Base-by-base conservation (phyloP, 2,888 invertebrate genomes). In the Polyploca ridens region DNA sequence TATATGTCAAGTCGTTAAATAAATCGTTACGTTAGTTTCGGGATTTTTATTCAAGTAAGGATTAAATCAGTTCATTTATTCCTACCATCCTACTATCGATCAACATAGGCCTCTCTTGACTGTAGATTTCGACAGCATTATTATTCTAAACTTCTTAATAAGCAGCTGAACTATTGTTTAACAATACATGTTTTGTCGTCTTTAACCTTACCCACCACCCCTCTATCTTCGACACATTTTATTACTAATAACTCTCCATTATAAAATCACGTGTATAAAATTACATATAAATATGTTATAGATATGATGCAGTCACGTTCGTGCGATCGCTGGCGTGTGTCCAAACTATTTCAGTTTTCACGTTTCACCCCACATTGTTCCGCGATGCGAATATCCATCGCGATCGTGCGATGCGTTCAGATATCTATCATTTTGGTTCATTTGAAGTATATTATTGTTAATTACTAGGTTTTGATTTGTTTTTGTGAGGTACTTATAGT, bases 271-370 rank as follows among this genome's bases (percentile, higher is more conserved):
- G 19, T 19, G 3, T 54, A 54, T 54, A 10, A n/a, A 54, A 54
- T n/a, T 19, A 16, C 8, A 49, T 16, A 7, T 11, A 10, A 8
- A 16, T 10, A 16, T 7, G 14, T 49, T 49, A 54, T 19, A 19
- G 19, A 54, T 19, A 10, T 54, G 19, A 19, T 19, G n/a, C 54
- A 54, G 16, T 19, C 54, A 54, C 54, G 54, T 54, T 19, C 54
- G 58, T 63, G 62, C 62, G 41, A 64, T 64, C 61, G 62, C 64
- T 73, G 73, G 71, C 73, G 66, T 62, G 66, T 62, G 63, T 71
- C 73, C 71, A 73, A 69, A 70, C 67, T 66, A 67, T 72, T 70
- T 63, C 69, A 63, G 69, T 68, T 63, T 67, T 68, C 69, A 66
- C 64, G 69, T 62, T 44, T 59, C 65, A 62, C 44, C 59, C 66